phyloP scores from a whole-genome alignment of 1,140 invertebrate genomes.

The Geopemphigus sp. region DNA sequence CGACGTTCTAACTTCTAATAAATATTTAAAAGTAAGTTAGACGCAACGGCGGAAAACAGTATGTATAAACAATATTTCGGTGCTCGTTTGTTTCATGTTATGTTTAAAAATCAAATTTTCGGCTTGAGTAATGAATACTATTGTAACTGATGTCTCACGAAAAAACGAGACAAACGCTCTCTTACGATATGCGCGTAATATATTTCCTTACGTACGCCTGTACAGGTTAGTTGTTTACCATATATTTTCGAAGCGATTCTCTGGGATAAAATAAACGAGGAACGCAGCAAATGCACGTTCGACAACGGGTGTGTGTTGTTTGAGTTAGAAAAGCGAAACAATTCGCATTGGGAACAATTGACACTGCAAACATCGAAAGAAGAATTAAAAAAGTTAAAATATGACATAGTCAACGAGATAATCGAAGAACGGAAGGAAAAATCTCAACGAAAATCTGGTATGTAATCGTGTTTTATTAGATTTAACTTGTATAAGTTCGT shows the following conservation, averaged over 20 bases:
- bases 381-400: conserved; percentile 60
- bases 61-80: no score
- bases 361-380: conserved; percentile 58
- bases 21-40: conserved; percentile 62
- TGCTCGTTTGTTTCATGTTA: no score
- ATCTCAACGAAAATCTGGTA: conserved; percentile 56
- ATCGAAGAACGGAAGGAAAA: conserved; percentile 9
- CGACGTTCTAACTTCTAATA: conserved; percentile 64
- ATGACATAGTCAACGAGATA: conserved; percentile 56
- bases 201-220: no score
- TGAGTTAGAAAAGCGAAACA: conserved; percentile 62
- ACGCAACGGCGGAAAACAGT: background rate
- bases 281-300: conserved; percentile 62
- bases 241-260: conserved; percentile 69
- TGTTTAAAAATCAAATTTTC: no score
- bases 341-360: conserved; percentile 61
- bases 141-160: no score
- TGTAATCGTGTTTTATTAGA: conserved; percentile 57
- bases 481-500: background rate
- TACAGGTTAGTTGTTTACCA: conserved; percentile 64
- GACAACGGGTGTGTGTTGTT: conserved; percentile 61
- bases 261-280: conserved; percentile 59
- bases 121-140: no score
- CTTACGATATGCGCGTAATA: no score
- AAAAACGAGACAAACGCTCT: no score